Conservation (phyloP, 2,797 vertebrate genomes). For the Tadarida brasiliensis region DNA sequence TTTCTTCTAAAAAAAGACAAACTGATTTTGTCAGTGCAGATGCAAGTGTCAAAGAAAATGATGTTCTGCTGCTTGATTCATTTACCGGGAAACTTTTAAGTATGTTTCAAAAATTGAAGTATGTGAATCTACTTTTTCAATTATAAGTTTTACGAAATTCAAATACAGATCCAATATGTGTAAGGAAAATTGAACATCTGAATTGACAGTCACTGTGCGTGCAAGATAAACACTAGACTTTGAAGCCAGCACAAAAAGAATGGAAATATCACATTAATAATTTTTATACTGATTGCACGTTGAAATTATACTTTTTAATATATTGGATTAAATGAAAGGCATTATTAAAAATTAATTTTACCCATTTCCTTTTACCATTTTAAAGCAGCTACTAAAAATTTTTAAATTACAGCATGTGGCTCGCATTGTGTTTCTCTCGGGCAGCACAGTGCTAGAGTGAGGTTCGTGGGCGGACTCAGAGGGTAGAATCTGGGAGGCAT, state of each 20-base stretch:
- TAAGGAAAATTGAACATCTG: constrained; percentile 26
- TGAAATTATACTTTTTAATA: constrained; percentile 10
- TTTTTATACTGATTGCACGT: neutral
- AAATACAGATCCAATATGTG: constrained; percentile 3
- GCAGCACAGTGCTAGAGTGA: rapidly evolving
- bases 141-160: constrained; percentile 33
- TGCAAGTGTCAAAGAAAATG: constrained; percentile 29
- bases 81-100: constrained; percentile 5
- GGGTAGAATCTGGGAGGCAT: neutral
- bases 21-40: neutral
- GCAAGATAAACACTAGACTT: neutral
- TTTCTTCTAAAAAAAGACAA: neutral
- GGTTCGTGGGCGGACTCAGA: neutral
- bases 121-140: neutral
- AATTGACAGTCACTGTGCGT: neutral
- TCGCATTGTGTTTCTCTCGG: neutral
- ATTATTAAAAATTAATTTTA: constrained; percentile 36
- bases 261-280: neutral
- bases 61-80: neutral
- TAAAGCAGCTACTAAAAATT: neutral
- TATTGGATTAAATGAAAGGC: neutral
- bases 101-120: neutral
- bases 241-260: constrained; percentile 6
- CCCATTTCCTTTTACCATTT: neutral
- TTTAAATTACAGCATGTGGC: neutral